Conservation (phyloP, 1,140 invertebrate species). For the Acromyrmex echinatior region DNA sequence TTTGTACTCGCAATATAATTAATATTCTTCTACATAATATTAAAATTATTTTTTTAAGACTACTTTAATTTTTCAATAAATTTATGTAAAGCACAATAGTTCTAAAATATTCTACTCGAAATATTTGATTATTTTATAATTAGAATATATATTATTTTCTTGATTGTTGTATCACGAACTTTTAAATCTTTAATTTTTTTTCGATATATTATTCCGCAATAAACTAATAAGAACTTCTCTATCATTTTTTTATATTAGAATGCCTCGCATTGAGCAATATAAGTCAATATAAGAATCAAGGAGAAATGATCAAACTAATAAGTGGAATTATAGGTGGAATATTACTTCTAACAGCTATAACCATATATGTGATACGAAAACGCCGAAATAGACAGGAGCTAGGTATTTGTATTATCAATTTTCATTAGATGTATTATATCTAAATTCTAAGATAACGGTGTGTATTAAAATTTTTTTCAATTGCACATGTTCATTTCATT, state of each 20-base stretch:
- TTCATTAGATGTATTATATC: not conserved
- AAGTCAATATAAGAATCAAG: not conserved
- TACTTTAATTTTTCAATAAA: not conserved
- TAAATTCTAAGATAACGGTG: not conserved
- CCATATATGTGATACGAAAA: conserved; percentile 29
- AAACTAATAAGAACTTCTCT: not conserved
- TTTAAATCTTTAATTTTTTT: not conserved
- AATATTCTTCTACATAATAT: not conserved
- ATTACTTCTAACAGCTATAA: conserved; percentile 25
- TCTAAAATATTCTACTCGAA: not conserved
- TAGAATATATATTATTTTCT: conserved; percentile 1
- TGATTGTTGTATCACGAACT: not conserved
- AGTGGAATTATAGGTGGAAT: conserved; percentile 21
- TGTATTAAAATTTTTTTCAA: not conserved
- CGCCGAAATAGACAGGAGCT: not conserved
- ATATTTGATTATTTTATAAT: not conserved
- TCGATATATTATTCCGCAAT: not conserved
- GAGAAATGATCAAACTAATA: conserved; percentile 1
- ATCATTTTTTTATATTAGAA: conserved; percentile 17
- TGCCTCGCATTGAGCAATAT: not conserved
- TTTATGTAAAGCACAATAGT: not conserved
- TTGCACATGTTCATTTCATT: not conserved
- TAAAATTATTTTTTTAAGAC: not conserved
- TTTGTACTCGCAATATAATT: not conserved
- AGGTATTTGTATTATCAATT: conserved; percentile 28